These are phyloP conservation scores for Streptopelia turtur DNA, from an alignment of 2,797 vertebrate species.

Conservation along the genomic window DNA sequence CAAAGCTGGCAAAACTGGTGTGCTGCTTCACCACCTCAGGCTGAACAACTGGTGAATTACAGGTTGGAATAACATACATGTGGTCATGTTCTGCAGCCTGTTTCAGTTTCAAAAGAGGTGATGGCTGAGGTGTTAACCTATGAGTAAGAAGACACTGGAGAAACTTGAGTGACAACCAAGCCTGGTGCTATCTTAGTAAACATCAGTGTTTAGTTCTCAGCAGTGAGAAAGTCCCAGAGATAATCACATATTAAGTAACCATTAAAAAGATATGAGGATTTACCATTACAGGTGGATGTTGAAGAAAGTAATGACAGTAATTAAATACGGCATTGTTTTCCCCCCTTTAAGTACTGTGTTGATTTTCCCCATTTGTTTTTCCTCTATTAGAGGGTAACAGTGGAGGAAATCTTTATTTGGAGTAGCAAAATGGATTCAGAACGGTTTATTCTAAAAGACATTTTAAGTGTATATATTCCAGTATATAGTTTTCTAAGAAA, in stretches of 20 bases:
- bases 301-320: slow-evolving; percentile 60
- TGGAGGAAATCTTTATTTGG: background rate
- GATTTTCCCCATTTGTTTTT: background rate
- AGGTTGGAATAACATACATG: slow-evolving; percentile 63
- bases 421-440: background rate
- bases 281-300: slow-evolving; percentile 49
- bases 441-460: background rate
- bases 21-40: background rate
- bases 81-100: slow-evolving; percentile 62
- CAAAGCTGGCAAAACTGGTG: background rate
- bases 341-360: background rate
- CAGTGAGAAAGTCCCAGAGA: slow-evolving; percentile 35
- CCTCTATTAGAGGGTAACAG: background rate
- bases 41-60: background rate
- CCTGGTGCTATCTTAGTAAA: slow-evolving; percentile 58
- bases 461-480: background rate
- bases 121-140: slow-evolving; percentile 52
- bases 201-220: slow-evolving; percentile 62
- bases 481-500: background rate
- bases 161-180: slow-evolving; percentile 63
- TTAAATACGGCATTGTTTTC: slow-evolving; percentile 9
- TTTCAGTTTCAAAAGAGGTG: slow-evolving; percentile 61
- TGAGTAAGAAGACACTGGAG: slow-evolving; percentile 64
- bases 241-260: slow-evolving; percentile 53
- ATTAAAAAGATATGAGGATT: slow-evolving; percentile 67